These are phyloP conservation scores for Gnathonemus echidnorhynchus DNA, from an alignment of 2,113 vertebrate species.

Conservation along the genomic window DNA sequence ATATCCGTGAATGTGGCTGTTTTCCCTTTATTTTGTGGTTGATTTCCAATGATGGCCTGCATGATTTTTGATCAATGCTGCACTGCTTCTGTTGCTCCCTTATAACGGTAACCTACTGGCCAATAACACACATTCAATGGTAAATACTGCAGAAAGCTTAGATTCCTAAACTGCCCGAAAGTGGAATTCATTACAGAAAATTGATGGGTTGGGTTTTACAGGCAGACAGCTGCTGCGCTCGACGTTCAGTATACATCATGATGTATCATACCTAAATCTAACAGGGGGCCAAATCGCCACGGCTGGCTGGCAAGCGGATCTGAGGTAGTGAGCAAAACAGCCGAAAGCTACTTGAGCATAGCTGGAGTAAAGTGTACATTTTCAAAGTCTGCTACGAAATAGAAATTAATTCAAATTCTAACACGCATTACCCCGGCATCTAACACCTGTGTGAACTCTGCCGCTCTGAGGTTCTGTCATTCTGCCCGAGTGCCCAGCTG, in stretches of 20 bases:
- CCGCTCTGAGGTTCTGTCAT: background rate
- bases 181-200: slow-evolving; percentile 20
- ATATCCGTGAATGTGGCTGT: background rate
- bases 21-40: background rate
- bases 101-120: slow-evolving; percentile 38
- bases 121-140: slow-evolving; percentile 29
- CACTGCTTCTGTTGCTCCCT: slow-evolving; percentile 39
- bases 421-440: background rate
- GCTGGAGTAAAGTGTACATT: background rate
- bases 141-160: slow-evolving; percentile 39
- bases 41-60: background rate
- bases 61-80: slow-evolving; percentile 34
- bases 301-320: background rate
- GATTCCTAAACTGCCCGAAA: slow-evolving; percentile 29
- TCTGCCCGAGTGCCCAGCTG: background rate
- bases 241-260: background rate
- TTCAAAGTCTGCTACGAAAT: background rate
- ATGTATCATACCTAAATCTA: background rate
- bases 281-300: background rate
- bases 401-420: background rate
- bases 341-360: background rate
- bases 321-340: background rate
- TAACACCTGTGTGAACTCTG: background rate
- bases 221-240: background rate
- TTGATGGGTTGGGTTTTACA: background rate